These are phyloP conservation scores for Heliconius hermathena DNA, from an alignment of 1,140 invertebrate species.

Conservation along the genomic window DNA sequence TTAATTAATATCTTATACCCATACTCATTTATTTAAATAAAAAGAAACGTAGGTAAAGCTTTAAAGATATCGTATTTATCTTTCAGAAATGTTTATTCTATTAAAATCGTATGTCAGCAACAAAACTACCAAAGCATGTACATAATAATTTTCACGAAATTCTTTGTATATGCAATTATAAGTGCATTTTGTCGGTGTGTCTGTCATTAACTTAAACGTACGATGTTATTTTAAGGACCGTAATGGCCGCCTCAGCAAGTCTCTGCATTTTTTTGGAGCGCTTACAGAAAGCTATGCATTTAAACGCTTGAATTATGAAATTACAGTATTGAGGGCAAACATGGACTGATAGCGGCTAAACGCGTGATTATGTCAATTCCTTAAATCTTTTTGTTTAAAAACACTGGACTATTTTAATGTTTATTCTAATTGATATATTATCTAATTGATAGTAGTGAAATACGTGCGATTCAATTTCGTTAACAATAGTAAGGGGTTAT, in stretches of 20 bases:
- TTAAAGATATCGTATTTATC: background rate
- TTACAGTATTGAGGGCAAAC: conserved; percentile 78
- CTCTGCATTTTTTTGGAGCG: conserved; percentile 72
- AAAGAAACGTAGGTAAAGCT: background rate
- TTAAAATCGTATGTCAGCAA: conserved; percentile 9
- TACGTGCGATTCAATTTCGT: conserved; percentile 57
- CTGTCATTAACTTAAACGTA: conserved; percentile 81
- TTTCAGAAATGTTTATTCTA: conserved; percentile 3
- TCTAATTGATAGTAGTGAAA: background rate
- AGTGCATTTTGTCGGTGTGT: conserved; percentile 78
- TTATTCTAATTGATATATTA: background rate
- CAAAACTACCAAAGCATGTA: conserved; percentile 48
- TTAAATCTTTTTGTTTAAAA: conserved; percentile 30
- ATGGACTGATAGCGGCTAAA: conserved; percentile 41
- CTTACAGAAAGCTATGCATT: conserved; percentile 81
- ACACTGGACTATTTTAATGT: conserved; percentile 11
- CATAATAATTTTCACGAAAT: conserved; percentile 78
- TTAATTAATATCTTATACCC: background rate
- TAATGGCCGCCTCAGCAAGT: conserved; percentile 72
- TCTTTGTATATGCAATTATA: conserved; percentile 79
- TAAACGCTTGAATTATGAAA: conserved; percentile 82
- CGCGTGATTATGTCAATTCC: conserved; percentile 39
- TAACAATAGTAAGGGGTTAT: conserved; percentile 52
- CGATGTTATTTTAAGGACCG: conserved; percentile 80
- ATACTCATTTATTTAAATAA: background rate